Conservation (phyloP, 2,888 invertebrate species). For the Sicus ferrugineus region DNA sequence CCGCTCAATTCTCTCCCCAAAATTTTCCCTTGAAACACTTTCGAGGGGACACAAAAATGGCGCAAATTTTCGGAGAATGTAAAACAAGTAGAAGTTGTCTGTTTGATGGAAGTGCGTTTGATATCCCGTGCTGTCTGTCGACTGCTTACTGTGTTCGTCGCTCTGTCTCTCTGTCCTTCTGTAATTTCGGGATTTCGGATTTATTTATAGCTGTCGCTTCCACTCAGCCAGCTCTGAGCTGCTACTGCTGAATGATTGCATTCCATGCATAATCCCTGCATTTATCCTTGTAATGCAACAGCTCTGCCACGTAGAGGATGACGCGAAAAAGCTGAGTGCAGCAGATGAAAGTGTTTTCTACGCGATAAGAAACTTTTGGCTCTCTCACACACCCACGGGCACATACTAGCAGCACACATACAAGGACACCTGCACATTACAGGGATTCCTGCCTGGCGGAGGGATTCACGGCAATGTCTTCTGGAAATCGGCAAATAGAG, state of each 20-base stretch:
- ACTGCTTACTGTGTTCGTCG: slow-evolving; percentile 1
- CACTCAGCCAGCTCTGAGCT: slow-evolving; percentile 1
- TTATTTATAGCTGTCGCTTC: slow-evolving; percentile 14
- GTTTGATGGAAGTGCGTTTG: slow-evolving; percentile 22
- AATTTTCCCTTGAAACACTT: not conserved
- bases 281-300: slow-evolving; percentile 28
- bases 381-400: too few relatives aligned
- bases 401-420: not conserved
- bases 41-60: not conserved
- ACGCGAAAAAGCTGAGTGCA: not conserved
- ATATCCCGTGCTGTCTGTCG: slow-evolving; percentile 2
- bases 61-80: slow-evolving; percentile 25
- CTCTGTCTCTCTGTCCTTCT: slow-evolving; percentile 16
- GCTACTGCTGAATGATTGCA: slow-evolving; percentile 34
- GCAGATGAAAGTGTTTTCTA: not conserved
- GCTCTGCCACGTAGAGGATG: too few relatives aligned
- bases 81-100: slow-evolving; percentile 16
- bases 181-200: slow-evolving; percentile 12
- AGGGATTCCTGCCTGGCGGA: not conserved
- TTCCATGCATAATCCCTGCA: slow-evolving; percentile 40
- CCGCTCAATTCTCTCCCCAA: slow-evolving; percentile 6
- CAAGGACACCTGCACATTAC: not conserved
- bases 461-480: not conserved
- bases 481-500: too few relatives aligned
- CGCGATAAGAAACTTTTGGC: not conserved